Evolutionary conservation across 2,797 vertebrate species (phyloP), one percentile per base, ranked within the genome.

Genomic region (Sebastes reedi): DNA sequence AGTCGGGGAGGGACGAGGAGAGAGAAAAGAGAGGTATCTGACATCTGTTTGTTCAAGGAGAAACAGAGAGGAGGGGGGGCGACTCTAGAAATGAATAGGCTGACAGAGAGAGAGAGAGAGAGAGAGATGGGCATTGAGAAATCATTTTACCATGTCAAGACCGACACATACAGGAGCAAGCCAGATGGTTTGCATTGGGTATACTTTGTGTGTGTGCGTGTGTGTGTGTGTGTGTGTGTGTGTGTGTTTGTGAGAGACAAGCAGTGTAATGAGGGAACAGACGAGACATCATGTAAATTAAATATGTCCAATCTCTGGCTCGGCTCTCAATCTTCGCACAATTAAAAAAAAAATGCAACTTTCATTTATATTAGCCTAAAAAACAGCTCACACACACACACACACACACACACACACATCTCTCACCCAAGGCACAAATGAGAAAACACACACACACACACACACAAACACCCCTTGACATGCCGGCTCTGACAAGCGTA

Each of bases 281-380:
- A 96, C 96, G 96, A 98, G 97, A 97, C 97, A 97, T 97, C 97
- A 97, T 98, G 97, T 97, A 98, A 98, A 99, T 98, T 98, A 98
- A 99, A 99, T 97, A 97, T 97, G 97, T 98, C 97, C 98, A 97
- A 98, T 98, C 97, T 97, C 96, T 95, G 93, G 94, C 96, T 97
- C 95, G 96, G 96, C 78, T 85, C 97, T 98, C 96, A 97, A 97
- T 98, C 97, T 97, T 97, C 95, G 94, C 82, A 85, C 88, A 91
- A 89, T 87, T 83, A 87, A 81, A 84, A 85, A 81, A 91, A 96
- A 96, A 42, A 96, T 89, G 94, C 92, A 93, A 96, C 96, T 97
- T 97, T 97, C 96, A 97, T 97, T 98, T 97, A 97, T 95, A 97
- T 97, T 95, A 96, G 96, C 95, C 96, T 97, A 77, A 89, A 87